phyloP scores from a whole-genome alignment of 2,797 vertebrate species.

The Gouania willdenowi region DNA sequence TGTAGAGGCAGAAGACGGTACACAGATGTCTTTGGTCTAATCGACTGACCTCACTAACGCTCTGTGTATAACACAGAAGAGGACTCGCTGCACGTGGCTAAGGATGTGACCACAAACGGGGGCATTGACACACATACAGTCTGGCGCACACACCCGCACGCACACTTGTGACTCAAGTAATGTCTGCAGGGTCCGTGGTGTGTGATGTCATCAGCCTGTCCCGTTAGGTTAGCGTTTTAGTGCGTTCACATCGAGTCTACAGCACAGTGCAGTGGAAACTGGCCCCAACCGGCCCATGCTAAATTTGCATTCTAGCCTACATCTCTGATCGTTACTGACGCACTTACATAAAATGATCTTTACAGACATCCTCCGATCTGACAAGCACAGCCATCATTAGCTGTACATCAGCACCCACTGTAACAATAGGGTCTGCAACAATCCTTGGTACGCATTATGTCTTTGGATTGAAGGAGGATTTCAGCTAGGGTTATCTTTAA shows the following conservation, averaged over 20 bases:
- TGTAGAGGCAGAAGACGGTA: slow-evolving; percentile 5
- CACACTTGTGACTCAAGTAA: slow-evolving; percentile 54
- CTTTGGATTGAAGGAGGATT: slow-evolving; percentile 14
- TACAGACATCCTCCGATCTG: slow-evolving; percentile 27
- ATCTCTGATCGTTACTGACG: slow-evolving; percentile 57
- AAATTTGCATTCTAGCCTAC: slow-evolving; percentile 66
- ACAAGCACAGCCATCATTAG: slow-evolving; percentile 26
- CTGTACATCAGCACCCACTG: slow-evolving; percentile 25
- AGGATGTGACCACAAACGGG: slow-evolving; percentile 53
- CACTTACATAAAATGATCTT: slow-evolving; percentile 57
- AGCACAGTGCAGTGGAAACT: slow-evolving; percentile 61
- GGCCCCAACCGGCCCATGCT: slow-evolving; percentile 56
- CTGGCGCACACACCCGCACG: slow-evolving; percentile 21
- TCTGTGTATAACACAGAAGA: slow-evolving; percentile 24
- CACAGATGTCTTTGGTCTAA: slow-evolving; percentile 40
- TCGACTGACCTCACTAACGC: slow-evolving; percentile 30
- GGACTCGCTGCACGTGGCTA: slow-evolving; percentile 45
- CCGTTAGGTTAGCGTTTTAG: slow-evolving; percentile 67
- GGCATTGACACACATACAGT: slow-evolving; percentile 7
- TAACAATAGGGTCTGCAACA: slow-evolving; percentile 11
- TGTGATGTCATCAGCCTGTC: slow-evolving; percentile 78
- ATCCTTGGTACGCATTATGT: slow-evolving; percentile 17
- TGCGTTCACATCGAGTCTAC: slow-evolving; percentile 63
- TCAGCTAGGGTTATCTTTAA: slow-evolving; percentile 18
- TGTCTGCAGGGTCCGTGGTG: slow-evolving; percentile 55